These are phyloP conservation scores for Drosophila athabasca DNA, from an alignment of 1,140 invertebrate species.

Conservation along the genomic window DNA sequence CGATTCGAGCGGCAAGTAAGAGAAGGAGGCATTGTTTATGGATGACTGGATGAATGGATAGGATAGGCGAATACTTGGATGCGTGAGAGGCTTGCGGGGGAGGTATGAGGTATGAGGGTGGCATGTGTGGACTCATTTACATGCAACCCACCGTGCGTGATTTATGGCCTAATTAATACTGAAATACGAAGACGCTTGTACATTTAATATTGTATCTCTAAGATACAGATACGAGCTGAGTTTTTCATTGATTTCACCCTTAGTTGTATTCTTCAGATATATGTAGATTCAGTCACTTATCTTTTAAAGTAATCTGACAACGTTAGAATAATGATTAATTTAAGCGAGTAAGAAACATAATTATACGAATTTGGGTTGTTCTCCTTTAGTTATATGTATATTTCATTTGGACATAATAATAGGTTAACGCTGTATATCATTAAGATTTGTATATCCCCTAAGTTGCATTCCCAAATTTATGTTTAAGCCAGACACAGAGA, in stretches of 20 bases:
- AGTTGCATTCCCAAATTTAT: too few species aligned
- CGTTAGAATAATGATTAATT: neutral
- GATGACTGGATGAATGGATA: too few species aligned
- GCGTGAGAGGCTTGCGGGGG: neutral
- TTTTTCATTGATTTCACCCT: slow-evolving; percentile 37
- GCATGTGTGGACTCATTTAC: slow-evolving; percentile 36
- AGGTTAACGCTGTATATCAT: too few species aligned
- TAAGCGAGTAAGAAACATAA: neutral
- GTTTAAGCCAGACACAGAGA: too few species aligned
- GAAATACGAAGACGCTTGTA: slow-evolving; percentile 80
- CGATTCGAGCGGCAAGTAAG: slow-evolving; percentile 69
- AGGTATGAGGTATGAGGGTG: slow-evolving; percentile 3
- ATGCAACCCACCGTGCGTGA: slow-evolving; percentile 58
- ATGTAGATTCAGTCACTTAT: neutral
- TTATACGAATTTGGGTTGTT: too few species aligned
- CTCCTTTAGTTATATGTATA: too few species aligned
- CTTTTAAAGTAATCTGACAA: too few species aligned
- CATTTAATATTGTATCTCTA: slow-evolving; percentile 73
- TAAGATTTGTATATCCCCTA: too few species aligned
- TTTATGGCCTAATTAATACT: slow-evolving; percentile 81
- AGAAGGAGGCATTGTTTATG: slow-evolving; percentile 6
- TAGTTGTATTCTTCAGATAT: slow-evolving; percentile 16
- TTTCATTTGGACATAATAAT: too few species aligned
- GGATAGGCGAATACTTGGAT: too few species aligned
- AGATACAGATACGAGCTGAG: slow-evolving; percentile 47